A percentile compares a stretch with the other conserved stretches of the same genome.
Evolutionary conservation across 2,888 invertebrate genomes (phyloP).

Genomic region (Torymus auratus): DNA sequence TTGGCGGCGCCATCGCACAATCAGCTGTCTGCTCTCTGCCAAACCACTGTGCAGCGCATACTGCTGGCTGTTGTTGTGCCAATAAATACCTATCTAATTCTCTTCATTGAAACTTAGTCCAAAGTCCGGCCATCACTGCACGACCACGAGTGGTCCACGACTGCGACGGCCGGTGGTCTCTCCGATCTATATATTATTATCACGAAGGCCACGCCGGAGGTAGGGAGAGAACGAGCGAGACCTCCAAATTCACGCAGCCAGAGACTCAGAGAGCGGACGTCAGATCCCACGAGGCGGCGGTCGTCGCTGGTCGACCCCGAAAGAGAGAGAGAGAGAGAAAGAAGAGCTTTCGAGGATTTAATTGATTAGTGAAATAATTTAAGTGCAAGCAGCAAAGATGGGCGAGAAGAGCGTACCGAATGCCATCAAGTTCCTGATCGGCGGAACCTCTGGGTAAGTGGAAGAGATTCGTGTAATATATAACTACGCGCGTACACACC

Average conservation of each 20-base stretch:
- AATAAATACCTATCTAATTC: too few species aligned
- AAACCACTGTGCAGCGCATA: too few species aligned
- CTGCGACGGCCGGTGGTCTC: neutral
- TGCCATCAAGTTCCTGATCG: constrained; percentile 71
- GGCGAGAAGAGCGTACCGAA: constrained; percentile 71
- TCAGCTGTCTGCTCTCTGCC: too few species aligned
- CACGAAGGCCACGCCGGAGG: neutral
- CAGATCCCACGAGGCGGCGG: neutral
- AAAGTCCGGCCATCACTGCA: too few species aligned
- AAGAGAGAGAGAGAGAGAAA: neutral
- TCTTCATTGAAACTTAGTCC: too few species aligned
- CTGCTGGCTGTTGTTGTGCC: too few species aligned
- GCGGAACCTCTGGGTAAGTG: constrained; percentile 73
- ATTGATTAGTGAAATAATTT: neutral
- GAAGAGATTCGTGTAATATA: too few species aligned
- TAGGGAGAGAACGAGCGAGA: too few species aligned
- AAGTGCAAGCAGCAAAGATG: constrained; percentile 14
- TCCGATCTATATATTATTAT: neutral
- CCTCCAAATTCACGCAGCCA: neutral
- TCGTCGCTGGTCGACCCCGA: constrained; percentile 32
- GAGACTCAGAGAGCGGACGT: neutral
- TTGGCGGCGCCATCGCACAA: too few species aligned
- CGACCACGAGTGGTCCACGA: too few species aligned
- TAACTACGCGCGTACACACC: too few species aligned
- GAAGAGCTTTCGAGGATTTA: too few species aligned